Evolutionary conservation across 2,113 vertebrate genomes (phyloP), one percentile per base, ranked within the genome.

Genomic region (Opisthocomus hoazin): DNA sequence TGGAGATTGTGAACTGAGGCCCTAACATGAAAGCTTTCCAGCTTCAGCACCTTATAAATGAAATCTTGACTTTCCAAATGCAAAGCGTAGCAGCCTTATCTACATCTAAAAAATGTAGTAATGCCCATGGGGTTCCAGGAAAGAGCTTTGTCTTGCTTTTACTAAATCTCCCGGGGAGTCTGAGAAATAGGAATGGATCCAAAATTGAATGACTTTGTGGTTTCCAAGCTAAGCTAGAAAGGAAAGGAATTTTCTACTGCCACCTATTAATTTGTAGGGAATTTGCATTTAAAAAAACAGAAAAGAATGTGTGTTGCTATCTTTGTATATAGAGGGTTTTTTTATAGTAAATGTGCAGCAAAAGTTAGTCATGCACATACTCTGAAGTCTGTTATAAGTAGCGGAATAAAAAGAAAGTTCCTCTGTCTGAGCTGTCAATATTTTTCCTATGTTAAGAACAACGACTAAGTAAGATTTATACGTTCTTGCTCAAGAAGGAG

Each of bases 31-130:
- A 93, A 96, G 76, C 69, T 24, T 87, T 89, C 43, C 89, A 87
- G 88, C 89, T 92, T 95, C 92, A 93, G 73, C 92, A 96, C 85
- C 85, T 96, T 96, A 92, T 94, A 95, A 96, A 93, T 93, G 92
- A 93, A 95, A 83, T 74, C 75, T 80, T 92, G 79, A 58, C 77
- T 87, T 96, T 79, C 70, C 70, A 87, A 93, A 93, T 34, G 23
- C 51, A n/a, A 57, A 43, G 10, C 43, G 73, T 45, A 87, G 61
- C 68, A 78, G 73, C 51, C 77, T 96, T 96, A 96, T 96, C 94
- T 95, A 83, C 82, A 93, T 85, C 51, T 81, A 21, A 94, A 96
- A 95, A 87, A 82, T 84, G 85, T 41, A 68, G 91, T 91, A 87
- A 91, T 90, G 87, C 87, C 89, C 87, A 69, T 54, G 2, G 88